Conservation (phyloP, 2,113 vertebrate species). For the Otolemur garnettii region DNA sequence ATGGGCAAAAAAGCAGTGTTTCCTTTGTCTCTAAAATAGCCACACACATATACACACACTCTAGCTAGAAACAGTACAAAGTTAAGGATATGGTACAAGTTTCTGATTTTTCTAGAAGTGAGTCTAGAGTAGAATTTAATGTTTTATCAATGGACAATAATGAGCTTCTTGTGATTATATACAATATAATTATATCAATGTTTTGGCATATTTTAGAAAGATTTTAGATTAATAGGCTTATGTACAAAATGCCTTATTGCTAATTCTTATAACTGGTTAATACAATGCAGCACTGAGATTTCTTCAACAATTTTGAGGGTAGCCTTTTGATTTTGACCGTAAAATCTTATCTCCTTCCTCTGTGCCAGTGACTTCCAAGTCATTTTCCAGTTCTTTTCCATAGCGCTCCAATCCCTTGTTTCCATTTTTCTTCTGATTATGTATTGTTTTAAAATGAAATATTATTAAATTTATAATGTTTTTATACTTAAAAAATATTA, state of each 20-base stretch:
- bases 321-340: constrained; percentile 60
- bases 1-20: neutral
- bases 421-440: constrained; percentile 14
- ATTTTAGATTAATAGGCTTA: constrained; percentile 37
- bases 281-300: constrained; percentile 50
- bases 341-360: constrained; percentile 46
- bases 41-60: neutral
- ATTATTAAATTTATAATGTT: constrained; percentile 31
- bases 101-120: neutral
- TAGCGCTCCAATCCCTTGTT: neutral
- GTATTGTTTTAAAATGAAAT: constrained; percentile 28
- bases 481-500: constrained; percentile 29
- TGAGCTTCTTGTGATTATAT: constrained; percentile 20
- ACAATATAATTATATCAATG: neutral
- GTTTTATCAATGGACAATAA: constrained; percentile 4
- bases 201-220: constrained; percentile 48
- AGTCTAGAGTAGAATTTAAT: constrained; percentile 38
- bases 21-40: constrained; percentile 14
- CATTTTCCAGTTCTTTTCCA: constrained; percentile 1
- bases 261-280: neutral
- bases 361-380: constrained; percentile 33
- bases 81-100: neutral
- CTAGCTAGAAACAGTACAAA: neutral
- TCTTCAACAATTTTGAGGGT: constrained; percentile 19
- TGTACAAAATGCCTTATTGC: constrained; percentile 2